Evolutionary conservation across 2,113 vertebrate species (phyloP).

Genomic region (Hystrix cristata): DNA sequence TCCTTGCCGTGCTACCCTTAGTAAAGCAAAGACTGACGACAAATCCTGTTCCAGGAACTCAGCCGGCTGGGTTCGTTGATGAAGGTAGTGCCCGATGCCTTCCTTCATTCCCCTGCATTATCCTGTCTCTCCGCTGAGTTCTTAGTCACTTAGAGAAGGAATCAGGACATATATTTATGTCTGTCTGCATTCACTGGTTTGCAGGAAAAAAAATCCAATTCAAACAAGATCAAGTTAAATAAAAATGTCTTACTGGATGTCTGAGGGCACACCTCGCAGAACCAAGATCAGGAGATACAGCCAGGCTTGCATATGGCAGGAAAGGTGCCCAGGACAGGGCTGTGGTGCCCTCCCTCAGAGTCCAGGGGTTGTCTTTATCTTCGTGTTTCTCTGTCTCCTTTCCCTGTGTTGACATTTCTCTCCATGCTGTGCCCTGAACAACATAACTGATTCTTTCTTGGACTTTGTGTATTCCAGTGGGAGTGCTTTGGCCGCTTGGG

Average conservation of each 20-base stretch:
- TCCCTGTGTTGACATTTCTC: not conserved
- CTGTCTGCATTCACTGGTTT: not conserved
- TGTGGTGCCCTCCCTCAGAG: fast-evolving
- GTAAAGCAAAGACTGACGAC: not conserved
- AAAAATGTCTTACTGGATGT: not conserved
- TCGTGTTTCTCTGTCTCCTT: not conserved
- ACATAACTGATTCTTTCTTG: not conserved
- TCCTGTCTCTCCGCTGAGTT: not conserved
- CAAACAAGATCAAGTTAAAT: not conserved
- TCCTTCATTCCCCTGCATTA: not conserved
- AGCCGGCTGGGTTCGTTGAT: not conserved
- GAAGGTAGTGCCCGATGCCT: not conserved
- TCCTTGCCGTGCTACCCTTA: not conserved
- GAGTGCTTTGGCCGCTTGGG: not conserved
- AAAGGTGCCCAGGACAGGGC: not conserved
- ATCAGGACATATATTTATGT: not conserved
- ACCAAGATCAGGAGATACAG: not conserved
- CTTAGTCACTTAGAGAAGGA: not conserved
- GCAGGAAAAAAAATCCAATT: not conserved
- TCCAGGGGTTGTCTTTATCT: not conserved
- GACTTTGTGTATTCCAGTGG: not conserved
- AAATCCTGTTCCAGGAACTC: no score
- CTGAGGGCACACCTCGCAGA: not conserved
- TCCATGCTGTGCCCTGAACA: not conserved
- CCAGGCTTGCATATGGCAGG: not conserved